A percentile compares a stretch with the other conserved stretches of the same genome.
These are phyloP conservation scores for Drosophila suboccidentalis DNA, from an alignment of 2,888 invertebrate species.

Conservation along the genomic window DNA sequence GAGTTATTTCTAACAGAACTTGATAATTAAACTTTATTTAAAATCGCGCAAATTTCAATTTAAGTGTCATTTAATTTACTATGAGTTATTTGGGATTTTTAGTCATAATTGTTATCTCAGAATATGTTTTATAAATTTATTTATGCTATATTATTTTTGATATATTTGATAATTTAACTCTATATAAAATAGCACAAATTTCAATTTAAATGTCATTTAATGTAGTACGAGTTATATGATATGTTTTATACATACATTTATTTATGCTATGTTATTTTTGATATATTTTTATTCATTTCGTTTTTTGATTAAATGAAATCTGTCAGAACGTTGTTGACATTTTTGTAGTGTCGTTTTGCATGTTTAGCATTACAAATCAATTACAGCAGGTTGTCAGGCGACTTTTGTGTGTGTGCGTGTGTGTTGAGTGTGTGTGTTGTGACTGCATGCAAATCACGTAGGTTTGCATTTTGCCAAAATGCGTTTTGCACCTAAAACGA, in stretches of 20 bases:
- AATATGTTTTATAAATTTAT: background rate
- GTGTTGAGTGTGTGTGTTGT: conserved; percentile 34
- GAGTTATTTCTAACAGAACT: too few species aligned
- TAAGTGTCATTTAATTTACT: too few species aligned
- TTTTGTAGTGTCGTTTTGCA: conserved; percentile 44
- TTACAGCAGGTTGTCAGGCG: conserved; percentile 59
- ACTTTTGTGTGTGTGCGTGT: conserved; percentile 26
- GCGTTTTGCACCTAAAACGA: conserved; percentile 74
- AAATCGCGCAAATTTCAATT: background rate
- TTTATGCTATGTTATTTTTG: background rate
- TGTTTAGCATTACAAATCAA: conserved; percentile 81
- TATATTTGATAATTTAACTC: too few species aligned
- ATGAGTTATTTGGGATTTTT: background rate
- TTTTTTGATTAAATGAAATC: conserved; percentile 8
- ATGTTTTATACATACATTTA: too few species aligned
- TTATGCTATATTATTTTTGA: too few species aligned
- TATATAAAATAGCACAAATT: too few species aligned
- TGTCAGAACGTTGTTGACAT: conserved; percentile 40
- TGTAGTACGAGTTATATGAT: background rate
- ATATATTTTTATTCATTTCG: background rate
- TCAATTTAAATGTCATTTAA: background rate
- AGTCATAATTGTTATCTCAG: background rate
- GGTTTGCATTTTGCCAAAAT: conserved; percentile 80
- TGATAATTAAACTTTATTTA: too few species aligned
- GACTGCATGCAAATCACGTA: conserved; percentile 77